Percentiles rank a stretch among this genome's conserved stretches.
Conservation (phyloP, 2,113 vertebrate genomes). For the Sinosuthora webbiana region DNA sequence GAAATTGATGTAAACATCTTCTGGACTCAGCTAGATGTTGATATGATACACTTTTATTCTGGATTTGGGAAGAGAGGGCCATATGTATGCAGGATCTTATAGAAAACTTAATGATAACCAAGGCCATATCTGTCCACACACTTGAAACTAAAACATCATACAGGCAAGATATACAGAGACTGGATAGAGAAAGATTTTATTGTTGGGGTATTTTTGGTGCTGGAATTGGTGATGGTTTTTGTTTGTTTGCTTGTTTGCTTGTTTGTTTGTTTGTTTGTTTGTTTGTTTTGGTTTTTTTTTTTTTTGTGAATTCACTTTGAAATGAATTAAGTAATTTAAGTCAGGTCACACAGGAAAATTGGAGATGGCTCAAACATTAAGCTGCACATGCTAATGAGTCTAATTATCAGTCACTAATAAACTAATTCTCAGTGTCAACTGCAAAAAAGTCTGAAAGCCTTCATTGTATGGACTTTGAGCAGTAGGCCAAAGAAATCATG, state of each 20-base stretch:
- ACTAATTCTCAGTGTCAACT: background rate
- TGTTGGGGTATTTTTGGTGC: background rate
- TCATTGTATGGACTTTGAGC: background rate
- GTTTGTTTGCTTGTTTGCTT: background rate
- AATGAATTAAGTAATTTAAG: background rate
- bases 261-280: background rate
- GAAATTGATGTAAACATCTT: background rate
- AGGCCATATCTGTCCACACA: no score
- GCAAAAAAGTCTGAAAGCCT: background rate
- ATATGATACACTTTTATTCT: background rate
- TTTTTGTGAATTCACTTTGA: background rate
- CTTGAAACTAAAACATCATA: background rate
- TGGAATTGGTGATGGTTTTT: fast-evolving
- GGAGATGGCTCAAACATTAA: background rate
- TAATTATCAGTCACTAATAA: background rate
- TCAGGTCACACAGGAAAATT: background rate
- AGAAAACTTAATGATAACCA: background rate
- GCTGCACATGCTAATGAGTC: background rate
- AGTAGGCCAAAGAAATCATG: background rate
- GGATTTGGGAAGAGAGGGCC: fast-evolving
- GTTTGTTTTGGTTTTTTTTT: background rate
- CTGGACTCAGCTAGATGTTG: background rate
- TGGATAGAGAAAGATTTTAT: background rate
- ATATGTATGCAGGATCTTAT: background rate
- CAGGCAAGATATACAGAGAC: background rate